Percentiles rank a stretch among this genome's conserved stretches.
These are phyloP conservation scores for Microctenopoma steveboyesi DNA, from an alignment of 2,797 vertebrate genomes.

Conservation along the genomic window DNA sequence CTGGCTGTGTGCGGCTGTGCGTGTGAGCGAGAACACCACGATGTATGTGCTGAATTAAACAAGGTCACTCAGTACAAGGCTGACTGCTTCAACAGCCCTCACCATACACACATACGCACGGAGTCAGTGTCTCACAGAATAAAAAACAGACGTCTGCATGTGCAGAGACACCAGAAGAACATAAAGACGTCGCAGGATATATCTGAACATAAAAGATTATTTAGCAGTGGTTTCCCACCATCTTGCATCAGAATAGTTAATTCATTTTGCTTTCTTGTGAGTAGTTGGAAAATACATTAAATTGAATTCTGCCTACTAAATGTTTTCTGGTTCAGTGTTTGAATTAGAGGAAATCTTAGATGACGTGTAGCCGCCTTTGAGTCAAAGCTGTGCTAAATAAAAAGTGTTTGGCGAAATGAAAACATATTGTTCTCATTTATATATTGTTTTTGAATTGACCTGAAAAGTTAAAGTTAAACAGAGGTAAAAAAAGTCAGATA, in stretches of 20 bases:
- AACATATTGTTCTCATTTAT: no score
- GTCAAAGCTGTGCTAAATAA: no score
- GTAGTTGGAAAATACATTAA: not conserved
- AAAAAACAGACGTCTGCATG: not conserved
- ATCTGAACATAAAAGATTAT: conserved; percentile 2
- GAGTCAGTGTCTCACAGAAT: not conserved
- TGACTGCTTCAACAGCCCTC: conserved; percentile 39
- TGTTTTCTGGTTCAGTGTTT: no score
- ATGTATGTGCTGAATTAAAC: conserved; percentile 75
- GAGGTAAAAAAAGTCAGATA: no score
- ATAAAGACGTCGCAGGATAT: conserved; percentile 29
- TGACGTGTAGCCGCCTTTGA: no score
- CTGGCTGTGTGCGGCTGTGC: conserved; percentile 41
- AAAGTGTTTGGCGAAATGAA: no score
- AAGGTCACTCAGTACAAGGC: conserved; percentile 76
- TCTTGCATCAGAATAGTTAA: no score
- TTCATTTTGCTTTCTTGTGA: not conserved
- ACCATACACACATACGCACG: conserved; percentile 15
- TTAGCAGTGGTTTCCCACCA: no score
- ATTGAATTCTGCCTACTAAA: not conserved
- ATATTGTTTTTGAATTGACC: no score
- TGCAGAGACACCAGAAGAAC: conserved; percentile 24
- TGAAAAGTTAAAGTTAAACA: no score
- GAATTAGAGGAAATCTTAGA: no score
- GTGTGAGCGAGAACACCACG: conserved; percentile 20